These are phyloP conservation scores for Trachymyrmex septentrionalis DNA, from an alignment of 1,140 invertebrate species.

Conservation along the genomic window DNA sequence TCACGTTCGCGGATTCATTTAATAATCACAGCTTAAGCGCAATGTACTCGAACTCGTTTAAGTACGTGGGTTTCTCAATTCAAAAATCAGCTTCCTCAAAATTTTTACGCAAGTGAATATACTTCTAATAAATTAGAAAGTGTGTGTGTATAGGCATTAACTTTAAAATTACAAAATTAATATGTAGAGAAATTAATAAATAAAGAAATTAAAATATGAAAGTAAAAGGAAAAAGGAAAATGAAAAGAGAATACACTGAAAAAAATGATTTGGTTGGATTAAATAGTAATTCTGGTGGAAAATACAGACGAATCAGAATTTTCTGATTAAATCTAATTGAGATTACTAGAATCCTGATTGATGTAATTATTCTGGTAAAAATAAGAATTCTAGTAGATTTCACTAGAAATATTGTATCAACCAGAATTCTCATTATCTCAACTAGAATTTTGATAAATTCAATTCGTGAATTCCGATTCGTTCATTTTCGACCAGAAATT, in stretches of 20 bases:
- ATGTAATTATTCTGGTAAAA: no score
- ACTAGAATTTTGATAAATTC: no score
- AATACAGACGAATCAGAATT: no score
- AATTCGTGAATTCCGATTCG: no score
- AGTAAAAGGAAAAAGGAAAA: constrained; percentile 31
- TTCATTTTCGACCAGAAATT: no score
- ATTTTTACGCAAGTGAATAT: not conserved
- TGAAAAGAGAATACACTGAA: constrained; percentile 56
- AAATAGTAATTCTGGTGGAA: no score
- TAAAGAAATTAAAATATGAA: not conserved
- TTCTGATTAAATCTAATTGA: no score
- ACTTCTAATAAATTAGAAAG: constrained; percentile 4
- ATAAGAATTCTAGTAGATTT: no score
- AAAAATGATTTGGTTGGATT: no score
- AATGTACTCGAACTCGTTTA: not conserved
- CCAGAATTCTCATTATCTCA: no score
- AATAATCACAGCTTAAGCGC: not conserved
- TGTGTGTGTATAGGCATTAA: not conserved
- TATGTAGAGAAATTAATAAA: not conserved
- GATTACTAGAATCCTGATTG: no score
- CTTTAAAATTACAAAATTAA: not conserved
- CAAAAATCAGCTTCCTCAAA: not conserved
- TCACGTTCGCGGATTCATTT: not conserved
- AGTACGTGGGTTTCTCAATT: not conserved
- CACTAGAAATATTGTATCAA: no score